phyloP scores from a whole-genome alignment of 53 echinoderm and acorn worm species.

The Echinarachnius parma region DNA sequence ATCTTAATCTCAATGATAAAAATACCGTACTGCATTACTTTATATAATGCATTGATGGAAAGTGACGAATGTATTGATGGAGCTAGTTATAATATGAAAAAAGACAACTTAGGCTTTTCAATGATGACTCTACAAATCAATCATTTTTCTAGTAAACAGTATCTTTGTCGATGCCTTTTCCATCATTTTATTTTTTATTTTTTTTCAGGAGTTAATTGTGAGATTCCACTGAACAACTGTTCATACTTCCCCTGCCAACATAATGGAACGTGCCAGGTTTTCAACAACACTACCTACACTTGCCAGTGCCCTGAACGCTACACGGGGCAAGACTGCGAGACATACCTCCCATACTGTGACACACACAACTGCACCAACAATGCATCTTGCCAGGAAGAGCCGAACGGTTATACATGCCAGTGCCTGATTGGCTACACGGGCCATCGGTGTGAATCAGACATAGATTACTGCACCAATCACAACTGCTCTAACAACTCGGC shows the following conservation, averaged over 20 bases:
- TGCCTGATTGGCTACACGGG: constrained; percentile 58
- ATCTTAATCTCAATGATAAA: too few relatives aligned
- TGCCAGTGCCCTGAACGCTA: constrained; percentile 58
- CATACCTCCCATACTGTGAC: constrained; percentile 57
- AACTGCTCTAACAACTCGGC: constrained; percentile 52
- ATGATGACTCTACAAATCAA: too few relatives aligned
- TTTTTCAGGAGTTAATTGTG: constrained; percentile 58
- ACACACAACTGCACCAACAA: constrained; percentile 57
- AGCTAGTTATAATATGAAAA: too few relatives aligned
- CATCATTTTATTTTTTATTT: constrained; percentile 2
- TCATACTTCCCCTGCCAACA: constrained; percentile 69
- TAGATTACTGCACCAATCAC: constrained; percentile 59
- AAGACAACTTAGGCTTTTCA: too few relatives aligned
- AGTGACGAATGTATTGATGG: too few relatives aligned
- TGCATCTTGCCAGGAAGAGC: constrained; percentile 54
- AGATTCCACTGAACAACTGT: constrained; percentile 64
- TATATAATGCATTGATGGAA: too few relatives aligned
- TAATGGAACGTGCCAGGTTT: constrained; percentile 69
- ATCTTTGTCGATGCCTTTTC: too few relatives aligned
- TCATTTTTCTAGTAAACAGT: too few relatives aligned
- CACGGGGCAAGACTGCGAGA: constrained; percentile 64
- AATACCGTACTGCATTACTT: too few relatives aligned
- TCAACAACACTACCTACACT: constrained; percentile 43
- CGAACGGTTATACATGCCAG: constrained; percentile 45
- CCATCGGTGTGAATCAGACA: constrained; percentile 52